Base-by-base conservation (phyloP, 2,888 invertebrate species). In the Temnothorax rugatulus region DNA sequence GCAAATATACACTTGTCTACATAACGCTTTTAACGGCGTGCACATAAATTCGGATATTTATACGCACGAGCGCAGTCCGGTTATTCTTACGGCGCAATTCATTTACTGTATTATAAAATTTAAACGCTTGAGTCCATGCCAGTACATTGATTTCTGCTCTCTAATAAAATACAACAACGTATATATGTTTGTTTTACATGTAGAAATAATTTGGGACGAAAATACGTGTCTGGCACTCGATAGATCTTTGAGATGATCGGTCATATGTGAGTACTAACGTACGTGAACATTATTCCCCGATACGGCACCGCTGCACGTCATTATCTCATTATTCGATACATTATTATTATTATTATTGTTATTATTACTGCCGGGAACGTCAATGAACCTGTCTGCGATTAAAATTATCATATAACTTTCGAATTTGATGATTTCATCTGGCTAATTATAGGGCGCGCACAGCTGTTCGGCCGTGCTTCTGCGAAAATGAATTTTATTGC, bases 401-500 rank as follows among this genome's bases (percentile, higher is more conserved):
- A 59, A 71, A 71, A 79, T 71, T 71, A 81, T 71, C 47, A 61
- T 81, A 61, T 47, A 73, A 59, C 73, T 71, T 79, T 79, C 73
- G 15, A 71, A 81, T 71, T 81, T 59, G 79, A 71, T 73, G 59
- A 81, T 81, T 73, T 59, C 71, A 81, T 81, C 79, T 71, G 73
- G 59, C 73, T 71, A 81, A 81, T 11, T 44, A 73, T 25, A 73
- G 73, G 34, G 47, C 38, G 71, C 21, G 73, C 25, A 15, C 66
- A 29, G 54, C 8, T 52, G 50, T 34, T 38, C 25, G 69, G 54
- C 29, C 34, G 21, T 44, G 71, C 74, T 81, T 61, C 73, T 18
- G 59, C 59, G 47, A 77, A 89, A 89, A 83, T 84, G 82, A 87
- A 87, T 87, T 85, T 86, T 73, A 79, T 77, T 59, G 59, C 75